Conservation (phyloP, 2,113 vertebrate genomes). For the Elachura formosa region DNA sequence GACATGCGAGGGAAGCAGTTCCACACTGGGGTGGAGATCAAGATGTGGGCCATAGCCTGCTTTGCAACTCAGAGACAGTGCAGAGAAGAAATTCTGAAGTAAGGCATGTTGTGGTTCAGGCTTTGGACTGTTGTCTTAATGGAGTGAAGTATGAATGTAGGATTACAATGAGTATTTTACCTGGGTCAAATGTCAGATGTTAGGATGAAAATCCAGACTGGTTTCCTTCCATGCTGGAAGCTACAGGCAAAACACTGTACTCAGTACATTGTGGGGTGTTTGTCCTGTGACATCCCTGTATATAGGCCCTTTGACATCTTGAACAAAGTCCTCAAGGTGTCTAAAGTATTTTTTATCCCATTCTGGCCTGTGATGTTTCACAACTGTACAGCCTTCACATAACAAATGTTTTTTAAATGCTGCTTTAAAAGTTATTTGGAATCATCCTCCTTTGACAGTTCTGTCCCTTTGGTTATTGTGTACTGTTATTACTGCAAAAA, state of each 20-base stretch:
- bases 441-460: fast-evolving
- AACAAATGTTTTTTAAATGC: fast-evolving
- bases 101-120: slow-evolving; percentile 61
- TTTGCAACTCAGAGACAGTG: slow-evolving; percentile 98
- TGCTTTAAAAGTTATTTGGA: background rate
- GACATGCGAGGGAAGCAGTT: slow-evolving; percentile 99
- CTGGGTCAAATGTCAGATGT: background rate
- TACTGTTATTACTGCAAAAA: background rate
- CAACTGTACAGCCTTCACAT: background rate
- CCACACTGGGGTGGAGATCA: slow-evolving; percentile 97
- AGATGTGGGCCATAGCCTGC: slow-evolving; percentile 99
- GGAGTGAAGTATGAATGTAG: background rate
- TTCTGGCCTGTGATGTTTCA: background rate
- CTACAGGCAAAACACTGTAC: background rate
- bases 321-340: background rate
- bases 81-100: slow-evolving; percentile 98
- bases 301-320: background rate
- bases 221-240: background rate
- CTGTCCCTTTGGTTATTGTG: background rate
- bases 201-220: background rate
- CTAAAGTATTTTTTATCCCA: background rate
- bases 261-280: background rate
- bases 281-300: background rate
- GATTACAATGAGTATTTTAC: background rate
- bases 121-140: background rate